phyloP scores from a whole-genome alignment of 2,888 invertebrate species.

The Eupithecia dodoneata region DNA sequence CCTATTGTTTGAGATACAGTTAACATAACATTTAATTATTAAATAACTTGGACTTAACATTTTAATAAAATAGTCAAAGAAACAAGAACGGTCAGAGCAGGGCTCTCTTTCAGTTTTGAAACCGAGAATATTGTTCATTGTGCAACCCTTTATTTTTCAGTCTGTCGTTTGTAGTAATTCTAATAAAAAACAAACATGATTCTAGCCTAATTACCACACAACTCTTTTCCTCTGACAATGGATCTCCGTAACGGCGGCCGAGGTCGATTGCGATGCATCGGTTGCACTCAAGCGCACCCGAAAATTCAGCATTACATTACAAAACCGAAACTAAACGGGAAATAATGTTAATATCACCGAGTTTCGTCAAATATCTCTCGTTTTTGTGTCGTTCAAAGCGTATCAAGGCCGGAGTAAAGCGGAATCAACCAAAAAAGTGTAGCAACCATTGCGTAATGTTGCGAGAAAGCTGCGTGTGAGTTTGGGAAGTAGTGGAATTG shows the following conservation, averaged over 20 bases:
- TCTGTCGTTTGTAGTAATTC: not conserved
- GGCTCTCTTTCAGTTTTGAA: conserved; percentile 3
- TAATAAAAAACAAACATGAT: conserved; percentile 5
- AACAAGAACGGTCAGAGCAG: not conserved
- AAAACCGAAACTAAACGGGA: conserved; percentile 67
- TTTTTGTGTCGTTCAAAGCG: conserved; percentile 63
- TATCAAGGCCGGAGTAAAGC: conserved; percentile 70
- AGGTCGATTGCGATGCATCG: conserved; percentile 46
- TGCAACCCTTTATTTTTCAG: conserved; percentile 7
- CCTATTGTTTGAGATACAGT: not conserved
- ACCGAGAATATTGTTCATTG: not conserved
- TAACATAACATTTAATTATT: not conserved
- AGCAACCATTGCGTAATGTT: conserved; percentile 67
- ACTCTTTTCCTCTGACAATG: conserved; percentile 35
- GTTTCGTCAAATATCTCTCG: conserved; percentile 71
- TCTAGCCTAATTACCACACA: conserved; percentile 11
- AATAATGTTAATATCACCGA: conserved; percentile 56
- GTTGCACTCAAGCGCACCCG: conserved; percentile 41
- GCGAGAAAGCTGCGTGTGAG: conserved; percentile 69
- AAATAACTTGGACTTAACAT: not conserved
- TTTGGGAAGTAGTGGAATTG: conserved; percentile 54
- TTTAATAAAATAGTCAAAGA: not conserved
- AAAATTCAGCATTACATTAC: conserved; percentile 49
- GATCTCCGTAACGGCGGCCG: conserved; percentile 38
- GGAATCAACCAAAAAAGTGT: conserved; percentile 67